Conservation (phyloP, 1,140 invertebrate genomes). For the Chionoecetes opilio region DNA sequence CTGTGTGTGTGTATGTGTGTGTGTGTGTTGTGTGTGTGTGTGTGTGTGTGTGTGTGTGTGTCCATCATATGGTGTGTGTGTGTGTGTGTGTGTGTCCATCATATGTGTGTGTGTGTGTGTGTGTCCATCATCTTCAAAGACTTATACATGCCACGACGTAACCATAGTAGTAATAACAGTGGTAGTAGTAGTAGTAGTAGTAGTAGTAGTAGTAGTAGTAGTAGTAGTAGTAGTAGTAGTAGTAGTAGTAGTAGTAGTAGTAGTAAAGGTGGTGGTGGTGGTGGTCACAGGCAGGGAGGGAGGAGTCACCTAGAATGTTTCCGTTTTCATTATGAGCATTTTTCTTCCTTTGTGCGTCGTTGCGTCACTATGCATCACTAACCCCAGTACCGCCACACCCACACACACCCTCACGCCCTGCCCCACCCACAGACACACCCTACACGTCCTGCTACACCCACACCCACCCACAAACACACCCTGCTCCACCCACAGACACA, state of each 20-base stretch:
- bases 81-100: no score
- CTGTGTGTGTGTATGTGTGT: not conserved
- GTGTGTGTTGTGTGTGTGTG: not conserved
- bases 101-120: no score
- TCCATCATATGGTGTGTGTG: no score
- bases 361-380: slow-evolving; percentile 24
- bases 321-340: not conserved
- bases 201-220: no score
- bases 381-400: not conserved
- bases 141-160: not conserved
- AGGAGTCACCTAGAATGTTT: not conserved
- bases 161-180: no score
- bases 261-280: not conserved
- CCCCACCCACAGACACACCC: not conserved
- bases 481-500: no score
- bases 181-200: no score
- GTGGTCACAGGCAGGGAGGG: not conserved
- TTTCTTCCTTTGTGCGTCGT: not conserved
- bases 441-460: not conserved
- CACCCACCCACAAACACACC: no score
- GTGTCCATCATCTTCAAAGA: not conserved
- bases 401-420: not conserved
- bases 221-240: not conserved
- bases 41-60: no score
- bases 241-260: slow-evolving; percentile 6